A percentile compares a stretch with the other conserved stretches of the same genome.
These are phyloP conservation scores for Leptestheria dahalacensis DNA, from an alignment of 1,140 invertebrate species.

Conservation along the genomic window DNA sequence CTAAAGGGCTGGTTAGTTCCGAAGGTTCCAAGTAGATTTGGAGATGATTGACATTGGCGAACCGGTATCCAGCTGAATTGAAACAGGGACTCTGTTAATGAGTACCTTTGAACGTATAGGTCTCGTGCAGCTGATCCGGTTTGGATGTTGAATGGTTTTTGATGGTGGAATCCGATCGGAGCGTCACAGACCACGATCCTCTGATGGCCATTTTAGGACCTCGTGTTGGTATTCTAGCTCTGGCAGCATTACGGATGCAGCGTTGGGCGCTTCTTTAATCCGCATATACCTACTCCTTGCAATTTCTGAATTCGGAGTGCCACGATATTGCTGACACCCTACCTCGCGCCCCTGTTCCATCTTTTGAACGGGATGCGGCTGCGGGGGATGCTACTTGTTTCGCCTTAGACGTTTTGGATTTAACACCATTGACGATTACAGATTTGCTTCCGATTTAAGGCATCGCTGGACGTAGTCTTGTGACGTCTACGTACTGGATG, in stretches of 20 bases:
- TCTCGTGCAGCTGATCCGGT: not conserved
- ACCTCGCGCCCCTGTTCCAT: constrained; percentile 18
- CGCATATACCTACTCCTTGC: constrained; percentile 26
- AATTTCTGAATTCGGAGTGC: constrained; percentile 21
- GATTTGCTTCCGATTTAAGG: not conserved
- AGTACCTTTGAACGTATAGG: not conserved
- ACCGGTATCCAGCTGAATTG: not conserved
- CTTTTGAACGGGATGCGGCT: not conserved
- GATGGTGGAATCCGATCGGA: too few relatives aligned
- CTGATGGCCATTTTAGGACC: constrained; percentile 28
- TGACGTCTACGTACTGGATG: constrained; percentile 10
- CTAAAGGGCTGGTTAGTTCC: not conserved
- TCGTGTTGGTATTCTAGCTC: constrained; percentile 24
- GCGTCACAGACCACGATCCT: constrained; percentile 33
- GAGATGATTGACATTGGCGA: not conserved
- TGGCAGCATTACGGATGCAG: constrained; percentile 23
- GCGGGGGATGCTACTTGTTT: not conserved
- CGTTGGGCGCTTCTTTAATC: constrained; percentile 25
- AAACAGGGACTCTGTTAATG: not conserved
- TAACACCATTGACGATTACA: not conserved
- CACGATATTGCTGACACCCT: constrained; percentile 24
- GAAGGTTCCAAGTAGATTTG: not conserved
- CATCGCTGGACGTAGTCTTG: constrained; percentile 7
- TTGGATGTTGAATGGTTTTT: not conserved
- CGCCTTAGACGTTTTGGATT: not conserved